phyloP scores from a whole-genome alignment of 2,888 invertebrate species.

The Lumbricus terrestris region DNA sequence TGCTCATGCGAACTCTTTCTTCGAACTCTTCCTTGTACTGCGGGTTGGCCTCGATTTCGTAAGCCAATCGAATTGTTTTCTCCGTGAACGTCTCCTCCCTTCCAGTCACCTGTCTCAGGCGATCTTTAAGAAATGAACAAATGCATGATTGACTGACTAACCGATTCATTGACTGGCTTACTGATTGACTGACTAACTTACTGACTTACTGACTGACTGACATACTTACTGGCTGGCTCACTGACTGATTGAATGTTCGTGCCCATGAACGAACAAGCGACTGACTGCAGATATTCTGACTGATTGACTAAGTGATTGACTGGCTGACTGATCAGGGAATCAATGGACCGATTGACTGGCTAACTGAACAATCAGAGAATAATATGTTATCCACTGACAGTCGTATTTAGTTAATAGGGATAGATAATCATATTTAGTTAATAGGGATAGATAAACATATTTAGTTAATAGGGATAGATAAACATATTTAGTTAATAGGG shows the following conservation, averaged over 20 bases:
- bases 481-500: no score
- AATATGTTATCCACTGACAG: neutral
- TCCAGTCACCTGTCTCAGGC: neutral
- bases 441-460: no score
- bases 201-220: neutral
- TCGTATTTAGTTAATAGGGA: no score
- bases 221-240: neutral
- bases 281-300: neutral
- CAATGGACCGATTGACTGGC: neutral
- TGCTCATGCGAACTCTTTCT: neutral
- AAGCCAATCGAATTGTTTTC: slow-evolving; percentile 14
- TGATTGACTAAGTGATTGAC: neutral
- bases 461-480: no score
- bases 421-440: no score
- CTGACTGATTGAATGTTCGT: neutral
- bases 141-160: neutral
- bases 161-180: no score
- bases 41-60: slow-evolving; percentile 10
- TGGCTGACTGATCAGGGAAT: neutral
- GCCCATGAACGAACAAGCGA: neutral
- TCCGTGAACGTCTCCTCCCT: neutral
- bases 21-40: neutral
- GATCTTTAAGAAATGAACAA: neutral
- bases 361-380: neutral
- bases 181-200: neutral